Conservation (phyloP, 2,113 vertebrate species). For the Crotalus viridis region DNA sequence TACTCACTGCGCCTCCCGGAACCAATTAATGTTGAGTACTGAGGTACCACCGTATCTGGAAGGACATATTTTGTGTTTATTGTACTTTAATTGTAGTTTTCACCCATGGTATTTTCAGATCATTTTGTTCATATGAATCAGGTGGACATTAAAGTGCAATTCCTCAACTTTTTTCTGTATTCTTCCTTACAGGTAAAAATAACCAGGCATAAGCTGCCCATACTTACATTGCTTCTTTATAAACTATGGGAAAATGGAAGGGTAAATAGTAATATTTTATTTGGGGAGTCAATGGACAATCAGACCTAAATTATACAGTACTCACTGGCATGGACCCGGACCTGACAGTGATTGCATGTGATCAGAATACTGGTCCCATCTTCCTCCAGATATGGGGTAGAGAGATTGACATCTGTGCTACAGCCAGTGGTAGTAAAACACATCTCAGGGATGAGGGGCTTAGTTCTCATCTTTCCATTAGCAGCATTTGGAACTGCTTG, state of each 20-base stretch:
- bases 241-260: not conserved
- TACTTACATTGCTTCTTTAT: not conserved
- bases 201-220: not conserved
- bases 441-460: slow-evolving; percentile 95
- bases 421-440: slow-evolving; percentile 88
- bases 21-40: not conserved
- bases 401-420: slow-evolving; percentile 84
- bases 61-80: not conserved
- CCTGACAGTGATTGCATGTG: slow-evolving; percentile 88
- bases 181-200: not conserved
- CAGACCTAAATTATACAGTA: slow-evolving; percentile 17
- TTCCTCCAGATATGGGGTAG: slow-evolving; percentile 85
- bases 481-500: slow-evolving; percentile 49
- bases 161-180: not conserved
- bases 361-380: slow-evolving; percentile 89
- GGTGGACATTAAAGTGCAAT: not conserved
- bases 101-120: not conserved
- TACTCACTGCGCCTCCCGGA: not conserved
- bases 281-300: fast-evolving
- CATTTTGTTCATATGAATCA: not conserved
- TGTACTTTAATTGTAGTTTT: not conserved
- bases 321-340: slow-evolving; percentile 95
- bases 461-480: slow-evolving; percentile 78
- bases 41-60: not conserved
- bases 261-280: not conserved